Evolutionary conservation across 2,113 vertebrate genomes (phyloP).

Genomic region (Orthochromis indermauri): DNA sequence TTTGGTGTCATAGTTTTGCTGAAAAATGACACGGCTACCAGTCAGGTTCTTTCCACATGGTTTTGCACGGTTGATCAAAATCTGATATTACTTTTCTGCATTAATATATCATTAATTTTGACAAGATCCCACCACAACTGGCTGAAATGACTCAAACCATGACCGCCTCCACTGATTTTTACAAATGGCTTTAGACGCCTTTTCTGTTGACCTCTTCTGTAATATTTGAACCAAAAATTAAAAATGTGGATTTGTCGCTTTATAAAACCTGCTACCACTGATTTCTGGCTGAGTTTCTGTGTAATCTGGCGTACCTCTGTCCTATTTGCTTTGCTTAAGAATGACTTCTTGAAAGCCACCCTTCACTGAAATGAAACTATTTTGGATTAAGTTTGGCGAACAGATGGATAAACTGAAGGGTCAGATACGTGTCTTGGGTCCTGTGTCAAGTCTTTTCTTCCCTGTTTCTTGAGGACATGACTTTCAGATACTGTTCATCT

Average conservation of each 20-base stretch:
- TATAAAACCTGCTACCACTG: not conserved
- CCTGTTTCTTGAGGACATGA: not conserved
- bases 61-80: not conserved
- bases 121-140: not conserved
- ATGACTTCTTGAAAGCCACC: not conserved
- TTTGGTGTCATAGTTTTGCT: not conserved
- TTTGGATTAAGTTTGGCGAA: not conserved
- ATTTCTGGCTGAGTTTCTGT: not conserved
- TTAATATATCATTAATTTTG: not conserved
- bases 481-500: not conserved
- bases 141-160: not conserved
- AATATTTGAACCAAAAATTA: not conserved
- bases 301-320: rapidly evolving
- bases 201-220: not conserved
- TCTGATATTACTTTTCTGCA: not conserved
- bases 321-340: not conserved
- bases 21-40: not conserved
- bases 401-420: not conserved
- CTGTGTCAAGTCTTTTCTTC: not conserved
- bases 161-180: not conserved
- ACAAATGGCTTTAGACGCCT: not conserved
- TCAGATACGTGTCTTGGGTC: not conserved
- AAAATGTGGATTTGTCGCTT: not conserved
- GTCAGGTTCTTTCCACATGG: not conserved
- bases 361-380: not conserved